Base-by-base conservation (phyloP, 2,113 vertebrate species). In the Argyrosomus japonicus region DNA sequence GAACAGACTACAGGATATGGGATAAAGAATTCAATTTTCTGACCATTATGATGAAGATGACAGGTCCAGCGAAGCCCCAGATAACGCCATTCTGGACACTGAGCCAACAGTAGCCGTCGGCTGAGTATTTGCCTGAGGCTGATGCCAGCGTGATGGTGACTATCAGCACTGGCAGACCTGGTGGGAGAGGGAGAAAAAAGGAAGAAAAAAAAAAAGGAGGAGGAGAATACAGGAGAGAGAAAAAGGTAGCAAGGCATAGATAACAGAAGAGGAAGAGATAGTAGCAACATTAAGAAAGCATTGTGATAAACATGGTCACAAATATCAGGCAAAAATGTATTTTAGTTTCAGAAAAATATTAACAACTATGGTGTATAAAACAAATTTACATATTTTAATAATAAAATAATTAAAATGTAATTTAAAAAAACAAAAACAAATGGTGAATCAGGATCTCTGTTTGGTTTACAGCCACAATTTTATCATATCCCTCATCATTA, bases 31-130 rank as follows among this genome's bases (percentile, higher is more conserved):
- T 36, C 2, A 62, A 8, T 63, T 81, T 60, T 23, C 92, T 87
- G 53, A 96, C 96, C 95, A 93, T 95, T 57, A 96, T 94, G 82
- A 96, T 96, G 80, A 96, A 96, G 87, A 96, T 95, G 82, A 96
- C 94, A 0, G 95, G 96, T 9, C 96, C 96, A 18, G 94, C 93
- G 29, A 96, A 96, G 57, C 95, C 95, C 95, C 95, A 96, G 77
- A 96, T 96, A 23, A 96, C 90, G 1, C 95, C 95, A 21, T 95
- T 96, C 78, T 96, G 95, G 70, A 96, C 93, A 70, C 93, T 96
- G 68, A 96, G 95, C 95, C 95, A 96, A 79, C 95, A 96, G 86
- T 96, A 92, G 40, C 90, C 90, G 5, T 95, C 93, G 0, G 95
- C 94, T 0, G 94, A 81, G 90, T 96, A 96, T 77, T 93, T 92